These are phyloP conservation scores for Pachypeltis micranthus DNA, from an alignment of 1,140 invertebrate genomes.

Conservation along the genomic window DNA sequence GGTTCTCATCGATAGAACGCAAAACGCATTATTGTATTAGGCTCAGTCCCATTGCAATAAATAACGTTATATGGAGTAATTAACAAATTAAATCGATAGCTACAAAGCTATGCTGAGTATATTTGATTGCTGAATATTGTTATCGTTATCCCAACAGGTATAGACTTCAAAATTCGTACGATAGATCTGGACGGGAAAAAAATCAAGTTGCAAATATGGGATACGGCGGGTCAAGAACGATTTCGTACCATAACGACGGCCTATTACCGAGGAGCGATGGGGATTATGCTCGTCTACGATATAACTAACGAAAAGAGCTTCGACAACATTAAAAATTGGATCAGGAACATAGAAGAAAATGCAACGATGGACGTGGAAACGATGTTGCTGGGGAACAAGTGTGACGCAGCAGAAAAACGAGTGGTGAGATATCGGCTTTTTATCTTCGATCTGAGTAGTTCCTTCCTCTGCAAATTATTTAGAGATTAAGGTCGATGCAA, in stretches of 20 bases:
- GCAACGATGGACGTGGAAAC: slow-evolving; percentile 88
- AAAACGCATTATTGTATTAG: too few relatives aligned
- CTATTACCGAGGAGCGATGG: slow-evolving; percentile 97
- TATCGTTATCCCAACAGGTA: too few relatives aligned
- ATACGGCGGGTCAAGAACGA: slow-evolving; percentile 90
- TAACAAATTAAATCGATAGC: too few relatives aligned
- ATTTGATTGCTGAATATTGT: too few relatives aligned
- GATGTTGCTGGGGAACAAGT: slow-evolving; percentile 92
- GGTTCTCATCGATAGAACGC: too few relatives aligned
- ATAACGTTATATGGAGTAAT: too few relatives aligned
- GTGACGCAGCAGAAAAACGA: slow-evolving; percentile 43
- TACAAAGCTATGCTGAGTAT: too few relatives aligned
- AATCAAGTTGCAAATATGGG: slow-evolving; percentile 98
- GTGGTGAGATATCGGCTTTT: too few relatives aligned
- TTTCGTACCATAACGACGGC: slow-evolving; percentile 97
- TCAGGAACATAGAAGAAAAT: slow-evolving; percentile 95
- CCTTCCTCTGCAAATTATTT: too few relatives aligned
- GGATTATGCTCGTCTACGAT: slow-evolving; percentile 98
- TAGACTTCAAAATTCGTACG: slow-evolving; percentile 98
- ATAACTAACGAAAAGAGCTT: slow-evolving; percentile 97
- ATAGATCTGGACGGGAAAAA: slow-evolving; percentile 96
- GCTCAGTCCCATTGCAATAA: too few relatives aligned
- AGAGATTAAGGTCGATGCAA: too few relatives aligned
- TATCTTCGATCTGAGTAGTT: too few relatives aligned
- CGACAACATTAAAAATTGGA: slow-evolving; percentile 98